phyloP scores from a whole-genome alignment of 2,888 invertebrate species.

The Tetragnatha montana region DNA sequence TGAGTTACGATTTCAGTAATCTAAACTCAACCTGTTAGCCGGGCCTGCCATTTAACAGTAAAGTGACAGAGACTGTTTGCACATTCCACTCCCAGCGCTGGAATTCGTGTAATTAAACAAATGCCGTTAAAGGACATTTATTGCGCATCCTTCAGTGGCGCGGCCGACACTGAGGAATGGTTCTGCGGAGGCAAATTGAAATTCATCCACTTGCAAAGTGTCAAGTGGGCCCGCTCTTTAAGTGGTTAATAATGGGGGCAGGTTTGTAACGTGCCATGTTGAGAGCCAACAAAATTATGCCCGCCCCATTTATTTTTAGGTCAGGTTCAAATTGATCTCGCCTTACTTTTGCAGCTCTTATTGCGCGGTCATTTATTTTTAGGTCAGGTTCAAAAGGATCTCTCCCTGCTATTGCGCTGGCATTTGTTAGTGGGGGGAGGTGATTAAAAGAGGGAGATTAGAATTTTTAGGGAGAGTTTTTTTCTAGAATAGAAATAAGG shows the following conservation, averaged over 20 bases:
- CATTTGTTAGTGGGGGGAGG: constrained; percentile 24
- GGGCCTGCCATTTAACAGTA: constrained; percentile 58
- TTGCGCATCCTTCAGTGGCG: constrained; percentile 54
- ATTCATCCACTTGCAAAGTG: constrained; percentile 64
- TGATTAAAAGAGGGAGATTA: constrained; percentile 6
- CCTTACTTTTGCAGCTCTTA: too few relatives aligned
- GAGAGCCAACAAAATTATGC: constrained; percentile 48
- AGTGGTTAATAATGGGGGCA: constrained; percentile 57
- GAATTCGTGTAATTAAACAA: constrained; percentile 69
- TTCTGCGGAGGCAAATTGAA: constrained; percentile 46
- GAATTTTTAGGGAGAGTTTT: constrained; percentile 1
- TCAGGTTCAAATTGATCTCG: constrained; percentile 53
- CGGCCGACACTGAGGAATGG: constrained; percentile 58
- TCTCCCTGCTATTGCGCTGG: constrained; percentile 16
- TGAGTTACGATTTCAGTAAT: constrained; percentile 56
- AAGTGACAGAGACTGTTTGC: constrained; percentile 62
- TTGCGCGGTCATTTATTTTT: constrained; percentile 19
- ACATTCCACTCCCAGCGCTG: constrained; percentile 48
- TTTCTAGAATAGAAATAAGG: constrained; percentile 3
- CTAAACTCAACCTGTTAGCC: constrained; percentile 50
- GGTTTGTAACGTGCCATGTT: constrained; percentile 31
- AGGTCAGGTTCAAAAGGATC: background rate
- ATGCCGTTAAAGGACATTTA: constrained; percentile 65
- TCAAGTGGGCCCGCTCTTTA: constrained; percentile 58
- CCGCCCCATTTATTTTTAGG: constrained; percentile 54